A percentile compares a stretch with the other conserved stretches of the same genome.
phyloP scores from a whole-genome alignment of 1,140 invertebrate species.

The Neomicropteryx cornuta region DNA sequence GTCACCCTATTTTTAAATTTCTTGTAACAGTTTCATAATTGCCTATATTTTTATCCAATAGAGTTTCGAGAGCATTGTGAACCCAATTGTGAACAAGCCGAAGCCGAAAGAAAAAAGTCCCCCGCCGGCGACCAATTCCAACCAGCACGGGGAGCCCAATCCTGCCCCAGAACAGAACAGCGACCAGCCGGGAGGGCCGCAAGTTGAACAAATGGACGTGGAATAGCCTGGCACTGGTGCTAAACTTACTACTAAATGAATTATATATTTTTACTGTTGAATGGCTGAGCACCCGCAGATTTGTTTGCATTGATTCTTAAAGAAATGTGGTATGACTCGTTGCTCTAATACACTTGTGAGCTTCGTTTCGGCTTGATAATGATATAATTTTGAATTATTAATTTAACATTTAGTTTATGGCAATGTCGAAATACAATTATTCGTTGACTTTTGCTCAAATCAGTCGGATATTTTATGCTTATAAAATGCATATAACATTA shows the following conservation, averaged over 20 bases:
- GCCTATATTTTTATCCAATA: too few relatives aligned
- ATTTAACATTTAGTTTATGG: too few relatives aligned
- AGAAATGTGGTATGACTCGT: slow-evolving; percentile 9
- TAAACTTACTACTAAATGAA: slow-evolving; percentile 11
- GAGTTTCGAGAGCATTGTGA: slow-evolving; percentile 56
- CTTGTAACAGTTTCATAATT: too few relatives aligned
- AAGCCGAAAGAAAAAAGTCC: slow-evolving; percentile 63
- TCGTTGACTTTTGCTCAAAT: too few relatives aligned
- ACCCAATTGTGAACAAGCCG: slow-evolving; percentile 72
- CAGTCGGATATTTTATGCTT: too few relatives aligned
- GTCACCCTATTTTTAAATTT: too few relatives aligned
- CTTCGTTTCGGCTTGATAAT: slow-evolving; percentile 5
- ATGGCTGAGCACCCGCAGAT: slow-evolving; percentile 10
- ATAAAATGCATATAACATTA: too few relatives aligned
- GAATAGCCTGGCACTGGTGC: slow-evolving; percentile 17
- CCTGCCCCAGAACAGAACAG: slow-evolving; percentile 9
- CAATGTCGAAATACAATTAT: too few relatives aligned
- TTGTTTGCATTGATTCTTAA: slow-evolving; percentile 9
- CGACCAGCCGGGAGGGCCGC: slow-evolving; percentile 12
- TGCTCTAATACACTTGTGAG: slow-evolving; percentile 9
- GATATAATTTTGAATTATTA: background rate
- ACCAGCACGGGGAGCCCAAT: slow-evolving; percentile 23
- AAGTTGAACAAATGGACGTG: slow-evolving; percentile 33
- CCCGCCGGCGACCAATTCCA: slow-evolving; percentile 29
- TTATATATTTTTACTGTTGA: slow-evolving; percentile 19